Base-by-base conservation (phyloP, 2,888 invertebrate genomes). In the Rhamnusium bicolor region DNA sequence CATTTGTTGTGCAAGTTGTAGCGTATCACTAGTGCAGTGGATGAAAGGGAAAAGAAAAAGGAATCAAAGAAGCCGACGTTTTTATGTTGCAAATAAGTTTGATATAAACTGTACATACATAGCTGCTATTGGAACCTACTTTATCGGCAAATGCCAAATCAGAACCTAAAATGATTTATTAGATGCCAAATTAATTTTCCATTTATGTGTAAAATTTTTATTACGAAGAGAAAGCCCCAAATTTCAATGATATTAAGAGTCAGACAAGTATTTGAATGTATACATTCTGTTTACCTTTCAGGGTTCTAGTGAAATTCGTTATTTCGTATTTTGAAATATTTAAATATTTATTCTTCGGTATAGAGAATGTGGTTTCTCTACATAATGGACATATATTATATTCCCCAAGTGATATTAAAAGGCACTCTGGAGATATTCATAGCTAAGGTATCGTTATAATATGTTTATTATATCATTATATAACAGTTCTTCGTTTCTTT, bases 331-430 rank as follows among this genome's bases (percentile, higher is more conserved):
- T 61, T 46, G 12, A 6, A 16, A 61, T 46, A 61, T 61, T 61
- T 61, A 40, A 61, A 61, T 46, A 61, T 61, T 61, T 61, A 61
- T 61, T 61, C 46, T 46, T 46, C n/a, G n/a, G 19, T 10, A 46
- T 46, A 21, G 4, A 21, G 24, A 19, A 21, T 54, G 21, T 61
- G 51, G 51, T 51, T 19, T 12, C 14, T 8, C 10, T 27, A 10
- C 12, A 54, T 58, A 58, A 58, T 24, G 21, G 29, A 16, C 8
- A 18, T 56, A 56, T 27, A 29, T 56, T 27, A 56, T 24, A 19
- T n/a, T n/a, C 6, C 14, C n/a, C 19, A 21, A 3, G 2, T 24
- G 56, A n/a, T 58, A 14, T 58, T 32, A 58, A 29, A 29, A 24
- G n/a, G 29, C 58, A 32, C 58, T 29, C 58, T 58, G 16, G 58